Percentiles rank a stretch among this genome's conserved stretches.
These are phyloP conservation scores for Corvus moneduloides DNA, from an alignment of 2,113 vertebrate genomes.

Conservation along the genomic window DNA sequence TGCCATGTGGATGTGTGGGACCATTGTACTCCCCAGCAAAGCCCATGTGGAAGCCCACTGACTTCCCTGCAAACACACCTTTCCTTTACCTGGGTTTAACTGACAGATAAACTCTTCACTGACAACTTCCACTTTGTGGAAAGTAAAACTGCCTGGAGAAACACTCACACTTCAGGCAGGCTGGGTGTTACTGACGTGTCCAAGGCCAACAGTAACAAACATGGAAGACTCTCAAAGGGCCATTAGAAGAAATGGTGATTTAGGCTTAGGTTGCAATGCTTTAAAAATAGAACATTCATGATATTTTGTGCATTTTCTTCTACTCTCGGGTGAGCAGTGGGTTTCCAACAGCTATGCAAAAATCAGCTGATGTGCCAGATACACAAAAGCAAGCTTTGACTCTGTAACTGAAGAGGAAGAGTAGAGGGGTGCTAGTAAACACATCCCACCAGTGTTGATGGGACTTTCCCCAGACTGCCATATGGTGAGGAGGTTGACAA, in stretches of 20 bases:
- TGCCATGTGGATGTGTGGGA: background rate
- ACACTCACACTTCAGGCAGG: accelerated
- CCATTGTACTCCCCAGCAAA: background rate
- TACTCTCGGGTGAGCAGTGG: background rate
- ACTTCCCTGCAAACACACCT: background rate
- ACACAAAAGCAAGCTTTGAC: background rate
- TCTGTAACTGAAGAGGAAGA: background rate
- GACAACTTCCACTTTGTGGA: background rate
- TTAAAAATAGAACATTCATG: background rate
- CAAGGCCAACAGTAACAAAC: background rate
- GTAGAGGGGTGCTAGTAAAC: background rate
- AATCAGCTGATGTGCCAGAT: background rate
- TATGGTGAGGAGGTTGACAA: background rate
- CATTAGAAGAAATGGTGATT: background rate
- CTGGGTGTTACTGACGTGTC: background rate
- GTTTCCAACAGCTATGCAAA: background rate
- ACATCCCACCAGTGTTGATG: background rate
- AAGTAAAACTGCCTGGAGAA: background rate
- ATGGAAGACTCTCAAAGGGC: background rate
- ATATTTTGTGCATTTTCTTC: background rate
- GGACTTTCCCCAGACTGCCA: background rate
- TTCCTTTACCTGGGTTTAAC: background rate
- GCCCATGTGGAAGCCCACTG: background rate
- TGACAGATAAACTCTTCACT: background rate
- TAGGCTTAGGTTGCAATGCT: background rate